Base-by-base conservation (phyloP, 2,113 vertebrate species). In the Cynopterus brachyotis region DNA sequence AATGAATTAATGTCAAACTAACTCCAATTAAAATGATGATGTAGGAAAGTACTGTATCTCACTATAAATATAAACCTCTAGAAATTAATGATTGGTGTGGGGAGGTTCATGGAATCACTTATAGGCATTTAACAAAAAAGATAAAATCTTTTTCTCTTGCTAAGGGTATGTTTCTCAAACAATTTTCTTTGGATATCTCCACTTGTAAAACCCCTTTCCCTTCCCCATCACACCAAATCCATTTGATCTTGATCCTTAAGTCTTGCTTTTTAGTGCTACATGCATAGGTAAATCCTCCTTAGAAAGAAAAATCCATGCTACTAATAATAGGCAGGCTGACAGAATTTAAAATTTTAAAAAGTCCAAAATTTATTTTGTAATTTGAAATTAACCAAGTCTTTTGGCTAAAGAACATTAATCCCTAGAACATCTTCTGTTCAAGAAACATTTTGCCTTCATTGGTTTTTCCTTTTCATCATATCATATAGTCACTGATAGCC, bases 201-300 rank as follows among this genome's bases (percentile, higher is more conserved):
- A 9, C 47, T 72, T 62, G 6, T 75, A 62, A 75, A 84, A 9
- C 26, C 5, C 30, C 20, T 28, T 84, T 20, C 53, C 70, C 16
- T 40, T 55, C 67, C 37, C 30, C 0, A 24, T 50, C 32, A 2
- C 26, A 92, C 20, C 37, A 72, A 96, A 91, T 76, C 24, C 60
- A 82, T 79, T 45, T 94, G 84, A 91, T 91, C 35, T 64, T 50
- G 59, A 93, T 91, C 30, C 35, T 96, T 90, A 93, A 87, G 19
- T 76, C 81, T 78, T 57, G 32, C 19, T 96, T 47, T 90, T 86
- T 81, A 35, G 12, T 82, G 28, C 84, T 85, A 35, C 64, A 95
- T 30, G 16, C 20, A 91, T 72, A 57, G 69, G 35, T 80, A 75
- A 95, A 73, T 59, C 16, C 26, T 96, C 40, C 79, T 90, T 75